Evolutionary conservation across 2,113 vertebrate genomes (phyloP).

Genomic region (Terrapene triunguis): DNA sequence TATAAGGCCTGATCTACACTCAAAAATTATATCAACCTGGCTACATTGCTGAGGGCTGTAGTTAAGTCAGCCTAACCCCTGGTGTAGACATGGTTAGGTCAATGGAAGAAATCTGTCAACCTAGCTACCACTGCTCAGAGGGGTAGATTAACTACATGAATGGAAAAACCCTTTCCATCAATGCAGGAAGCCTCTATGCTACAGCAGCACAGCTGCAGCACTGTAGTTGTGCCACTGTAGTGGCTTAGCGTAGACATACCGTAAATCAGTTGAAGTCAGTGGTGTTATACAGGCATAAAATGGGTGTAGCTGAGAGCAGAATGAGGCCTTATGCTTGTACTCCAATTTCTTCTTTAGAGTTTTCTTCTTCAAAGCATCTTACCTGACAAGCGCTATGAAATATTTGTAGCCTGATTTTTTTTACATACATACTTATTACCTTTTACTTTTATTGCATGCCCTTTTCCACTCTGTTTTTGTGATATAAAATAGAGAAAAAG

Average conservation of each 20-base stretch:
- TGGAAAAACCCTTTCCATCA: background rate
- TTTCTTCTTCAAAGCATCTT: fast-evolving
- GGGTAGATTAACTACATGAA: background rate
- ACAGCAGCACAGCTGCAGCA: background rate
- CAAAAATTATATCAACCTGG: background rate
- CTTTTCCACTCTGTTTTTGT: background rate
- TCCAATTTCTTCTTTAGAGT: background rate
- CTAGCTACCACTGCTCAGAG: background rate
- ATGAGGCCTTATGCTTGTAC: background rate
- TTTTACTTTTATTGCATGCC: background rate
- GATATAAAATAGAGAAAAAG: background rate
- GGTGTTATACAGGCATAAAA: background rate
- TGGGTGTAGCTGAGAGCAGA: background rate
- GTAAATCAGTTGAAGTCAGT: background rate
- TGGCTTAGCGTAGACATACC: no score
- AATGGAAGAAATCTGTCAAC: background rate
- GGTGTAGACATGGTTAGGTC: background rate
- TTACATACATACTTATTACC: background rate
- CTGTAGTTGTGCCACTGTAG: no score
- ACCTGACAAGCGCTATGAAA: background rate
- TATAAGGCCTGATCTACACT: background rate
- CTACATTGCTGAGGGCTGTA: background rate
- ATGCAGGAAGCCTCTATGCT: background rate
- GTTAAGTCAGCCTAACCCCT: background rate
- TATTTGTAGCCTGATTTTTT: background rate